phyloP scores from a whole-genome alignment of 2,113 vertebrate species.

The Apodemus speciosus region DNA sequence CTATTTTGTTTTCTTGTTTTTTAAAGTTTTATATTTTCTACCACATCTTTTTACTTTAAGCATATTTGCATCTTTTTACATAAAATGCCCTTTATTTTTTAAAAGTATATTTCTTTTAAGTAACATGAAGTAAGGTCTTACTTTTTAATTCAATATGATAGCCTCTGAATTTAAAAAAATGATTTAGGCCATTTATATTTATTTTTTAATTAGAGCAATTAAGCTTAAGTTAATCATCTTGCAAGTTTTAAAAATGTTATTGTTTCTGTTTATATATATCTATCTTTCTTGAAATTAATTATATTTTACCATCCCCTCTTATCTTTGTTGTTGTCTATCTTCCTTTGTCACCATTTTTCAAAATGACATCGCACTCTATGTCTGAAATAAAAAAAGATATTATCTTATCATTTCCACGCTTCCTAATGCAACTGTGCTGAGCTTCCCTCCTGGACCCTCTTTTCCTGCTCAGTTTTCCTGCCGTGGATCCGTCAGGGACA shows the following conservation, averaged over 20 bases:
- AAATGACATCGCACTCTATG: neutral
- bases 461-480: neutral
- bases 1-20: neutral
- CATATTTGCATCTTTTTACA: neutral
- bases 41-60: neutral
- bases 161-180: neutral
- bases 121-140: neutral
- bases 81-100: neutral
- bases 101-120: neutral
- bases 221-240: neutral
- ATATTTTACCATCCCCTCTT: neutral
- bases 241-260: neutral
- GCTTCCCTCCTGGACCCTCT: neutral
- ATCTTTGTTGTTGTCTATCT: neutral
- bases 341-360: neutral
- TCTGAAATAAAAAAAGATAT: neutral
- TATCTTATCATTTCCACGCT: neutral
- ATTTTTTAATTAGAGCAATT: neutral
- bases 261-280: neutral
- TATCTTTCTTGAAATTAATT: neutral
- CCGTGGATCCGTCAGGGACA: neutral
- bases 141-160: neutral
- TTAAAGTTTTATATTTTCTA: neutral
- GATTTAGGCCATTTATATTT: constrained; percentile 51
- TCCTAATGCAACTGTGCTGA: neutral